Percentiles rank a stretch among this genome's conserved stretches.
phyloP scores from a whole-genome alignment of 2,797 vertebrate genomes.

The Lithobates pipiens region DNA sequence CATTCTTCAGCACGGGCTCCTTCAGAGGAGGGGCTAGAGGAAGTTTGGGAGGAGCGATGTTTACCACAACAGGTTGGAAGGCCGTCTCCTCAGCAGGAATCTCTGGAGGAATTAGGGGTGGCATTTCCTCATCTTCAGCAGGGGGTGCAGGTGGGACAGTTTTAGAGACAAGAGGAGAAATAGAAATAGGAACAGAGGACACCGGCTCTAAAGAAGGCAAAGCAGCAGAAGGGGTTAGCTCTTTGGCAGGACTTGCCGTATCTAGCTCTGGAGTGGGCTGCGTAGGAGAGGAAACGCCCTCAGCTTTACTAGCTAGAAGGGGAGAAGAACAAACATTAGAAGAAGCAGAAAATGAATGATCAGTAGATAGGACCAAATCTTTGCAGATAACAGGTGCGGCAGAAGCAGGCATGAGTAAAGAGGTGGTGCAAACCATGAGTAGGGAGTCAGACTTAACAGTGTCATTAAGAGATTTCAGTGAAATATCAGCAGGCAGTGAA shows the following conservation, averaged over 20 bases:
- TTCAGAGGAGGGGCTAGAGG: slow-evolving; percentile 75
- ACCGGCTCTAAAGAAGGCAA: slow-evolving; percentile 50
- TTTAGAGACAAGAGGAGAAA: slow-evolving; percentile 65
- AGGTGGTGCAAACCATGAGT: neutral
- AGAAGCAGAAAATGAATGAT: slow-evolving; percentile 22
- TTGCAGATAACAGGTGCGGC: neutral
- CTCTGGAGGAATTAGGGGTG: slow-evolving; percentile 91
- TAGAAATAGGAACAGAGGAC: slow-evolving; percentile 64
- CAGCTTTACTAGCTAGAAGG: slow-evolving; percentile 50
- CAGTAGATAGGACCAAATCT: slow-evolving; percentile 2
- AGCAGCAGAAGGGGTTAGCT: slow-evolving; percentile 62
- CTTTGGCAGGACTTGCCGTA: slow-evolving; percentile 57
- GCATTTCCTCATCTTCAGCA: slow-evolving; percentile 87
- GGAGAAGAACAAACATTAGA: slow-evolving; percentile 40
- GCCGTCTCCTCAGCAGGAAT: slow-evolving; percentile 72
- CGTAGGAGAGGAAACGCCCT: slow-evolving; percentile 36
- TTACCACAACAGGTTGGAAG: slow-evolving; percentile 74
- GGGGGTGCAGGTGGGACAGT: slow-evolving; percentile 53
- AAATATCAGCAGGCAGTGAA: slow-evolving; percentile 5
- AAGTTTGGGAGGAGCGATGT: slow-evolving; percentile 71
- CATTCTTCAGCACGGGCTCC: slow-evolving; percentile 89
- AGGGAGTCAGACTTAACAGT: slow-evolving; percentile 44
- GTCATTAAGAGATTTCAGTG: neutral
- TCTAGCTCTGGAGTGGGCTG: slow-evolving; percentile 64
- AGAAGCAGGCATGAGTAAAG: slow-evolving; percentile 31